Percentiles rank a stretch among this genome's conserved stretches.
These are phyloP conservation scores for Notothenia rossii DNA, from an alignment of 2,113 vertebrate species.

Conservation along the genomic window DNA sequence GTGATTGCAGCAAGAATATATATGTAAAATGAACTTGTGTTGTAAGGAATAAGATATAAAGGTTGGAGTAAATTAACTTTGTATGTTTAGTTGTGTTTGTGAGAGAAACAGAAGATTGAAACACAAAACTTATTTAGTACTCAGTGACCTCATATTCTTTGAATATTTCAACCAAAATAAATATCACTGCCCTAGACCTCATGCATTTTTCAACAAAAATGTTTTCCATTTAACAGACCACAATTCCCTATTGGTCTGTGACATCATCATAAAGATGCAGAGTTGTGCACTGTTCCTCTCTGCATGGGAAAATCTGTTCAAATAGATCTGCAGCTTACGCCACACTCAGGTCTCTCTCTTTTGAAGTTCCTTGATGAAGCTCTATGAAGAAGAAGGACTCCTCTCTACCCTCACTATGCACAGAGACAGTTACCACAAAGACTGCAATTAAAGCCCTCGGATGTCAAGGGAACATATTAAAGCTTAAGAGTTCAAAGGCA, in stretches of 20 bases:
- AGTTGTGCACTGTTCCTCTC: conserved; percentile 14
- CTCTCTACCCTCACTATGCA: conserved; percentile 40
- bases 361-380: conserved; percentile 58
- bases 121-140: not conserved
- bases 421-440: conserved; percentile 67
- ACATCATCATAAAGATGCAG: conserved; percentile 26
- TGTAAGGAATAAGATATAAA: not conserved
- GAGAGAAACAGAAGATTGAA: not conserved
- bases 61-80: not conserved
- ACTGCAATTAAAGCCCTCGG: conserved; percentile 71
- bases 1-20: not conserved
- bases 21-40: not conserved
- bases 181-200: not conserved
- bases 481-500: conserved; percentile 62
- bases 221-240: conserved; percentile 1
- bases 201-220: not conserved
- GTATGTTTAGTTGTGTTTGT: not conserved
- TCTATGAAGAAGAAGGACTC: conserved; percentile 32
- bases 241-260: not conserved
- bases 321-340: conserved; percentile 16
- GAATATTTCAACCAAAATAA: not conserved
- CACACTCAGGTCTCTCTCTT: conserved; percentile 8
- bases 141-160: conserved; percentile 2
- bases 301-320: conserved; percentile 16
- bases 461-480: conserved; percentile 63